Conservation (phyloP, 2,113 vertebrate genomes). For the Proteles cristata region DNA sequence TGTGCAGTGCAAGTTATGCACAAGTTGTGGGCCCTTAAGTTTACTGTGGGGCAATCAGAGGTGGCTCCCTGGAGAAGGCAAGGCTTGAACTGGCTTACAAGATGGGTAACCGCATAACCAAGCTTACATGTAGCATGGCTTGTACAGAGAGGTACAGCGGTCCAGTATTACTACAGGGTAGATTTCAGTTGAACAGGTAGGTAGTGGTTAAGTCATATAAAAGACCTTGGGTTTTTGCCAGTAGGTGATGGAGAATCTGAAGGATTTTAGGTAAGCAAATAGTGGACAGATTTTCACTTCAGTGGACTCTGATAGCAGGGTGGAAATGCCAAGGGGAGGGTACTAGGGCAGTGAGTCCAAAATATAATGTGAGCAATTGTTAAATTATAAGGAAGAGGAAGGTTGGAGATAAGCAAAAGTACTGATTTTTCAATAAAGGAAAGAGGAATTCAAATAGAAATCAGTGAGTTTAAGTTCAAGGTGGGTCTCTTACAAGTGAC, state of each 20-base stretch:
- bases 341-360: not conserved
- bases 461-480: not conserved
- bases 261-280: slow-evolving; percentile 33
- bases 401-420: not conserved
- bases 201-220: not conserved
- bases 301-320: not conserved
- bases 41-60: not conserved
- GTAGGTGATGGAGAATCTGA: not conserved
- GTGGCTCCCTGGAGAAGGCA: not conserved
- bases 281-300: not conserved
- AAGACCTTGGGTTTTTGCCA: not conserved
- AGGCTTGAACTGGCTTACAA: not conserved
- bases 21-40: not conserved
- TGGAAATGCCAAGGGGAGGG: not conserved
- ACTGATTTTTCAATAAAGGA: not conserved
- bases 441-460: not conserved
- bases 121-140: not conserved
- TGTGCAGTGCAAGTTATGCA: not conserved
- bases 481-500: not conserved
- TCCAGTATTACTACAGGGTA: not conserved
- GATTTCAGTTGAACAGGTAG: not conserved
- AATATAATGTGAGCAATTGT: not conserved
- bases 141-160: not conserved
- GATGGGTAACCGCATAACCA: not conserved
- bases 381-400: not conserved